phyloP scores from a whole-genome alignment of 2,888 invertebrate species.

The Zhuqinia jingwanae region DNA sequence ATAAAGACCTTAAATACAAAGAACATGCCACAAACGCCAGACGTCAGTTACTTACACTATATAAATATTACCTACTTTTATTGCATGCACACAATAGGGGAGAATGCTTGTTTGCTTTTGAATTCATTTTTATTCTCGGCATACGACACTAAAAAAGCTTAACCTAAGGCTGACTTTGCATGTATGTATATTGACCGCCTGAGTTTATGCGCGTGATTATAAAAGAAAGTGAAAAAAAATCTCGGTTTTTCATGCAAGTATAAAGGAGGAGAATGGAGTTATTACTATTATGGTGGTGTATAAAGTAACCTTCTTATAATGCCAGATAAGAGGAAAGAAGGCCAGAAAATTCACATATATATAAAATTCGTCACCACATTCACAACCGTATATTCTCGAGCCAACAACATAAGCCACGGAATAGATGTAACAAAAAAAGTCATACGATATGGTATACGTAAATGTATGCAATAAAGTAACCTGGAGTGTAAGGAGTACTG shows the following conservation, averaged over 20 bases:
- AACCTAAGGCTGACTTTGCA: too few species aligned
- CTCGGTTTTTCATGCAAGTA: not conserved
- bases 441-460: not conserved
- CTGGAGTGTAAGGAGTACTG: not conserved
- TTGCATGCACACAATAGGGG: not conserved
- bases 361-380: slow-evolving; percentile 9
- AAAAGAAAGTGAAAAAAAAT: slow-evolving; percentile 43
- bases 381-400: not conserved
- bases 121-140: not conserved
- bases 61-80: too few species aligned
- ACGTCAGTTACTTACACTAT: too few species aligned
- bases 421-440: not conserved
- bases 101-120: slow-evolving; percentile 26
- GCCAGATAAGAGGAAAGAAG: slow-evolving; percentile 42
- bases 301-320: slow-evolving; percentile 4
- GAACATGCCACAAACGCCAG: slow-evolving; percentile 45
- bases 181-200: slow-evolving; percentile 55
- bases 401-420: not conserved
- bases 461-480: not conserved
- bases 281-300: slow-evolving; percentile 1
- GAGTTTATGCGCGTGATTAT: slow-evolving; percentile 39
- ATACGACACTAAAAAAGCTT: not conserved
- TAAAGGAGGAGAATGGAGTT: slow-evolving; percentile 16
- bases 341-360: slow-evolving; percentile 43
- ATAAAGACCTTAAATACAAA: slow-evolving; percentile 4